Conservation (phyloP, 2,797 vertebrate species). For the Syngnathus rostellatus region DNA sequence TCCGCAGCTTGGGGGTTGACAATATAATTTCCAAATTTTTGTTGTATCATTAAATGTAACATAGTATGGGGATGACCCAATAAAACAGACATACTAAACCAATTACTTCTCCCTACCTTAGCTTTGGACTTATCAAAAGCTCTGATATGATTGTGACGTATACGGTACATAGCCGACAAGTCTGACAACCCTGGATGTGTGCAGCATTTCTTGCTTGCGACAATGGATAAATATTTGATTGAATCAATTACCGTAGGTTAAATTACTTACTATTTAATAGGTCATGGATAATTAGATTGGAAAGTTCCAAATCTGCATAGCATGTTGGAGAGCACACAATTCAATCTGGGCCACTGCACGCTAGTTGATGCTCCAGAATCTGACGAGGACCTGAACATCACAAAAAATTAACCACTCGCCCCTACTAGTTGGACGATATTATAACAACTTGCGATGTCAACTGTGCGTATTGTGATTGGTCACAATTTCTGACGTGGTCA, state of each 20-base stretch:
- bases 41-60: not conserved
- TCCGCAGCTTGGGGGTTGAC: not conserved
- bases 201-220: not conserved
- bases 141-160: slow-evolving; percentile 2
- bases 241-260: not conserved
- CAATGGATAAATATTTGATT: not conserved
- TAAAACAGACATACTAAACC: not conserved
- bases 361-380: too few species aligned
- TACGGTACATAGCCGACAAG: not conserved
- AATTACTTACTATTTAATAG: not conserved
- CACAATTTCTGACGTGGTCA: too few species aligned
- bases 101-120: not conserved
- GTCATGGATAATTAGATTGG: not conserved
- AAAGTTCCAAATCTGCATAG: too few species aligned
- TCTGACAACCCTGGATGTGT: not conserved
- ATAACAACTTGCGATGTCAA: too few species aligned
- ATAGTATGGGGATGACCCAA: not conserved
- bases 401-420: too few species aligned
- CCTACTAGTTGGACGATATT: too few species aligned
- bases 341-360: too few species aligned
- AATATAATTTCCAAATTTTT: not conserved
- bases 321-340: too few species aligned
- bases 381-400: too few species aligned
- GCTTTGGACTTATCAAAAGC: not conserved
- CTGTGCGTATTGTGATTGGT: too few species aligned